These are phyloP conservation scores for Cinclus mexicanus DNA, from an alignment of 2,113 vertebrate genomes.

Conservation along the genomic window DNA sequence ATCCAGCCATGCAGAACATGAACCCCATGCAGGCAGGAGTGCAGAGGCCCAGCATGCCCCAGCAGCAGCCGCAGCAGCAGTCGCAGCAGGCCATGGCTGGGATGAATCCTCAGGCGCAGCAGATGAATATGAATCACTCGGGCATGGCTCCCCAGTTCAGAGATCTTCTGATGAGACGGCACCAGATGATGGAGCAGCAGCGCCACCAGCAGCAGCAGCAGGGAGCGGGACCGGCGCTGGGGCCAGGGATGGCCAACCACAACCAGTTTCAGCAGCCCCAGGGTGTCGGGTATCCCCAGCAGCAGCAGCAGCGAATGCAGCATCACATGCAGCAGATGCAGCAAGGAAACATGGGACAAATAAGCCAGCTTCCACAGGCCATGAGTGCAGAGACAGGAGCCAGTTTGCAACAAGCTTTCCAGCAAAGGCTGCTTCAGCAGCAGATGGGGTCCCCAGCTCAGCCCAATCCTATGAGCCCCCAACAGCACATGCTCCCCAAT, in stretches of 20 bases:
- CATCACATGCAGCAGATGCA: conserved; percentile 86
- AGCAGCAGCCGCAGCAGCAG: conserved; percentile 69
- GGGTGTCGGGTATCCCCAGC: conserved; percentile 78
- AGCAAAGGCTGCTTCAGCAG: conserved; percentile 88
- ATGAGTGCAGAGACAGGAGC: conserved; percentile 81
- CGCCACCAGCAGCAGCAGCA: conserved; percentile 80
- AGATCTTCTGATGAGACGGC: conserved; percentile 86
- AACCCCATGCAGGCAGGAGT: conserved; percentile 76
- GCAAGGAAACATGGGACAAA: conserved; percentile 80
- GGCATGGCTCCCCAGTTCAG: conserved; percentile 86
- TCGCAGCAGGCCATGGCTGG: conserved; percentile 76
- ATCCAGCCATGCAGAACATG: conserved; percentile 78
- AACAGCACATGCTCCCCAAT: conserved; percentile 82
- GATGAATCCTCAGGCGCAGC: conserved; percentile 79
- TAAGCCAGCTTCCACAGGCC: conserved; percentile 79
- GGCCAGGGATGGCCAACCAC: conserved; percentile 84
- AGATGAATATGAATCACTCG: conserved; percentile 82
- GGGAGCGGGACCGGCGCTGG: conserved; percentile 61
- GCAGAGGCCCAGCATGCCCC: conserved; percentile 75
- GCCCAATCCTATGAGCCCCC: conserved; percentile 85
- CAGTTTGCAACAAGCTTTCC: conserved; percentile 87
- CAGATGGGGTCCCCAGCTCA: conserved; percentile 87
- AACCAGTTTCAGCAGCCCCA: conserved; percentile 90
- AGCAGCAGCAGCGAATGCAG: conserved; percentile 80
- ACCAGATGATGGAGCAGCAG: conserved; percentile 84